These are phyloP conservation scores for Oryzias melastigma DNA, from an alignment of 2,113 vertebrate species.

Conservation along the genomic window DNA sequence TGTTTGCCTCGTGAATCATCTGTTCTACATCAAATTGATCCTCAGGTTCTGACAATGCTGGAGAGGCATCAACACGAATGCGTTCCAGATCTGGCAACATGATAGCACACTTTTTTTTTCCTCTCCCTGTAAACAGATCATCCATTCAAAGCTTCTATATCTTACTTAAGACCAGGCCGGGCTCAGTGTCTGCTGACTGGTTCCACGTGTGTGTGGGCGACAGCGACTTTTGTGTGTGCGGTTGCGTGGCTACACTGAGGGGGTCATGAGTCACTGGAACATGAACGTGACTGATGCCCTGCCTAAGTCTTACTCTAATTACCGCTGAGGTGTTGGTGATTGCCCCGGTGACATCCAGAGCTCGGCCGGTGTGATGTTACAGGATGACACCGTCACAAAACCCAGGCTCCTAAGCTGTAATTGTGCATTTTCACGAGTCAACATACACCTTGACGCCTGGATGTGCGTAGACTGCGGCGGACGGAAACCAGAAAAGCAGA, in stretches of 20 bases:
- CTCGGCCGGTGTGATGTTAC: slow-evolving; percentile 57
- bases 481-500: slow-evolving; percentile 66
- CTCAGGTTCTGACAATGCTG: slow-evolving; percentile 61
- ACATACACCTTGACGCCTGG: slow-evolving; percentile 61
- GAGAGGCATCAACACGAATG: slow-evolving; percentile 66
- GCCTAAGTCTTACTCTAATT: slow-evolving; percentile 69
- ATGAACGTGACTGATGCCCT: slow-evolving; percentile 63
- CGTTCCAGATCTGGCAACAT: slow-evolving; percentile 72
- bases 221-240: slow-evolving; percentile 43
- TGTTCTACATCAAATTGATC: slow-evolving; percentile 66
- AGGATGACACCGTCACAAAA: slow-evolving; percentile 56
- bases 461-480: slow-evolving; percentile 63
- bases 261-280: slow-evolving; percentile 70
- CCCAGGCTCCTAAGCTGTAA: slow-evolving; percentile 52
- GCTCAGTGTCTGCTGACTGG: slow-evolving; percentile 68
- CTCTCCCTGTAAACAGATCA: slow-evolving; percentile 75
- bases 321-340: slow-evolving; percentile 68
- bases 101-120: slow-evolving; percentile 67
- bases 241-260: slow-evolving; percentile 20
- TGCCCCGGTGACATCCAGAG: slow-evolving; percentile 58
- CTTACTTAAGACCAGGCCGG: slow-evolving; percentile 62
- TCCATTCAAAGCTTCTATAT: slow-evolving; percentile 69
- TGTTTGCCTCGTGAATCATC: slow-evolving; percentile 55
- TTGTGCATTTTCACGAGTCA: slow-evolving; percentile 57
- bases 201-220: slow-evolving; percentile 73